Evolutionary conservation across 1,140 invertebrate species (phyloP), one percentile per base, ranked within the genome.

Genomic region (Polypedilum pembai): DNA sequence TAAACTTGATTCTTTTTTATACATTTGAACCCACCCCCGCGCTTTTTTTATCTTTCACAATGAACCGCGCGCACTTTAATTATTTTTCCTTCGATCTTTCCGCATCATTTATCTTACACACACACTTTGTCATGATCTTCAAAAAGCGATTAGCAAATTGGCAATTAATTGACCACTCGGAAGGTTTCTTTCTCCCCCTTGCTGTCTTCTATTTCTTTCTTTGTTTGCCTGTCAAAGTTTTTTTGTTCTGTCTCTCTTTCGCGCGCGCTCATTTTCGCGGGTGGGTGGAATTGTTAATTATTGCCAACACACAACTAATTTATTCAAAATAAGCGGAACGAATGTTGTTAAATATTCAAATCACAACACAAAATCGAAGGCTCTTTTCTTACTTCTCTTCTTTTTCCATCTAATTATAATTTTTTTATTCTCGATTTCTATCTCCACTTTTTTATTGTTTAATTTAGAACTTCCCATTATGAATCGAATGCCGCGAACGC

Each of bases 251-350:
- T 33, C 24, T 33, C 24, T 33, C 24, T 33, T 33, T 33, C 24
- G 5, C 5, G 24, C 24, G 24, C 24, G 5, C 24, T 33, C 24
- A 33, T 33, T 33, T 33, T 33, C 24, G 24, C 24, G 8, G 12
- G 45, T 56, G 45, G 45, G 45, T 56, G 45, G 45, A 56, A 56
- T 56, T 56, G 45, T 56, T 56, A 56, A 56, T 56, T 56, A 56
- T 56, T 56, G 45, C 45, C 45, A 56, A 56, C n/a, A 56, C 45
- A 56, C 45, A 33, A n/a, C 45, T 56, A 56, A 56, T 56, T 56
- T 56, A 56, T 56, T 56, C 45, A 56, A 56, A 56, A n/a, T 56
- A n/a, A 56, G 10, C 45, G 45, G 45, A 56, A 56, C 45, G n/a
- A 56, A 56, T n/a, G n/a, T n/a, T 56, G 45, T 56, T 56, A 56